phyloP scores from a whole-genome alignment of 2,113 vertebrate species.

The Haliaeetus leucogaster region DNA sequence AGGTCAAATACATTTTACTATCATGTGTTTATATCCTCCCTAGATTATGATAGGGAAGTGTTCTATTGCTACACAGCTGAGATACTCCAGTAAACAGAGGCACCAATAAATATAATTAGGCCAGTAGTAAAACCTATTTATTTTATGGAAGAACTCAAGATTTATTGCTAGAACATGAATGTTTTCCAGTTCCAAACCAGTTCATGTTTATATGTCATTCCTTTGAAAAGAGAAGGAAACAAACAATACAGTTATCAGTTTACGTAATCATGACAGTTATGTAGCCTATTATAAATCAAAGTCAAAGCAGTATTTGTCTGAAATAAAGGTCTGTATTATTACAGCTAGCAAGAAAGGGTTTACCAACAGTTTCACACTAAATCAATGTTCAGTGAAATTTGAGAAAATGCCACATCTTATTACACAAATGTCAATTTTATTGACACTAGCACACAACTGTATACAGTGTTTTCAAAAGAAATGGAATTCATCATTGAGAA shows the following conservation, averaged over 20 bases:
- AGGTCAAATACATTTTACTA: neutral
- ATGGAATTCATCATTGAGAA: slow-evolving; percentile 68
- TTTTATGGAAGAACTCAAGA: neutral
- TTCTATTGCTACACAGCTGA: neutral
- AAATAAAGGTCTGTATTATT: slow-evolving; percentile 51
- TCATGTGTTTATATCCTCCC: neutral
- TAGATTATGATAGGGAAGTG: neutral
- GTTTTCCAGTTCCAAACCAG: slow-evolving; percentile 35
- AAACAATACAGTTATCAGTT: slow-evolving; percentile 40
- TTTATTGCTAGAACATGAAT: slow-evolving; percentile 36
- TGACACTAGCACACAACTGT: slow-evolving; percentile 86
- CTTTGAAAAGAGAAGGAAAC: slow-evolving; percentile 36
- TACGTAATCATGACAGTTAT: slow-evolving; percentile 25
- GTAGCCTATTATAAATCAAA: slow-evolving; percentile 11
- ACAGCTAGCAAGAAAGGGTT: slow-evolving; percentile 49
- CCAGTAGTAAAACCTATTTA: neutral
- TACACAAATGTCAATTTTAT: slow-evolving; percentile 88
- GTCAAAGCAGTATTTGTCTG: slow-evolving; percentile 10
- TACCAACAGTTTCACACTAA: slow-evolving; percentile 59
- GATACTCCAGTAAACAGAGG: neutral
- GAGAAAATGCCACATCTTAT: slow-evolving; percentile 81
- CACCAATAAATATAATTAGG: slow-evolving; percentile 7
- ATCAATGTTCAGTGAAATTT: slow-evolving; percentile 66
- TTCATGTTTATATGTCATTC: slow-evolving; percentile 20
- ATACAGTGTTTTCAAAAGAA: slow-evolving; percentile 81